Evolutionary conservation across 2,113 vertebrate species (phyloP).

Genomic region (Plecturocebus donacophilus): DNA sequence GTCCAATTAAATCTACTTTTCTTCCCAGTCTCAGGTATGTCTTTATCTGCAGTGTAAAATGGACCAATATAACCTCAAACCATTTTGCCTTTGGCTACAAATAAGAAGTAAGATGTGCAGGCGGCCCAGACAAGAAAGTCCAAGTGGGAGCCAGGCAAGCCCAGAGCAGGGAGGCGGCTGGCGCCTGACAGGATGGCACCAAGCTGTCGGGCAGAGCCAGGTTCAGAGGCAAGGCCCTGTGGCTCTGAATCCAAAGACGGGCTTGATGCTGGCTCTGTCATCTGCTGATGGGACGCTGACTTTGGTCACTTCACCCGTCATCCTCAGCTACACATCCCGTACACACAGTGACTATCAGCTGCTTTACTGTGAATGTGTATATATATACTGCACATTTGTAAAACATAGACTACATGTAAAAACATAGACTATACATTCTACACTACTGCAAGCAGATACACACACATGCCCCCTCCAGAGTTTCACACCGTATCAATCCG

Average conservation of each 20-base stretch:
- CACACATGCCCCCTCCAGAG: not conserved
- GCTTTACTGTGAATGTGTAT: not conserved
- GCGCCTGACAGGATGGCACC: not conserved
- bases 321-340: fast-evolving
- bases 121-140: not conserved
- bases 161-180: fast-evolving
- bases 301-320: fast-evolving
- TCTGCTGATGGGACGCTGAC: too few relatives aligned
- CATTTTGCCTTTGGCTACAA: not conserved
- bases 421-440: not conserved
- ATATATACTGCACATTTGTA: too few relatives aligned
- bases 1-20: too few relatives aligned
- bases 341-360: fast-evolving
- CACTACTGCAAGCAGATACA: not conserved
- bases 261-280: not conserved
- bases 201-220: not conserved
- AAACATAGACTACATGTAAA: not conserved
- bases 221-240: fast-evolving
- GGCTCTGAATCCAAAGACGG: not conserved
- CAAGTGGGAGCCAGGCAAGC: fast-evolving
- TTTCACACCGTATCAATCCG: fast-evolving
- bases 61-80: not conserved
- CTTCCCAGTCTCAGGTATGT: too few relatives aligned
- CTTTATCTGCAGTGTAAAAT: too few relatives aligned
- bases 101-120: not conserved